Evolutionary conservation across 2,888 invertebrate genomes (phyloP), one percentile per base, ranked within the genome.

Genomic region (Epinotia ramella): DNA sequence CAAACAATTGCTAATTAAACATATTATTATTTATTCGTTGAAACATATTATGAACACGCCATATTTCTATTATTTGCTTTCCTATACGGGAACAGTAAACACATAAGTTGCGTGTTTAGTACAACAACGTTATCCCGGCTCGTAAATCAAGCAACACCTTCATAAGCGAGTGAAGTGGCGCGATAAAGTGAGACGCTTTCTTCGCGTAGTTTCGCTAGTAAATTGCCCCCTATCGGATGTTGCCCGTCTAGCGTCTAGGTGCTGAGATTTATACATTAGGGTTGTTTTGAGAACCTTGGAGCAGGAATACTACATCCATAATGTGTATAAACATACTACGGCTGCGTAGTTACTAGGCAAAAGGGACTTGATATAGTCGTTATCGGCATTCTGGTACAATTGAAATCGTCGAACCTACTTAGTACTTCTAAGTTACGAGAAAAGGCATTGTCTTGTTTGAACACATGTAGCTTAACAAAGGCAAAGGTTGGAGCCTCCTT

Each of bases 71-170:
- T 53, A 56, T 66, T 65, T 65, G 56, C n/a, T 6, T 73, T 13
- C 28, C 46, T 56, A 64, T 49, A 18, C 46, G 28, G 56, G 46
- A 64, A 46, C 73, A 18, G 60, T 56, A 66, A 71, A 71, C 66
- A 70, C 59, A 62, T 67, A 74, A 70, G 46, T 59, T 74, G 69
- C 74, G 70, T 75, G 70, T 71, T 75, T 53, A 66, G 65, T 60
- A 65, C 70, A 82, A 83, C 79, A 82, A 81, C 82, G 81, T 83
- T 82, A 82, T 73, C 71, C 72, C 62, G 81, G 77, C 73, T 73
- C 81, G 75, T 83, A 83, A 83, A 83, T 83, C 81, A 83, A 78
- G 71, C 72, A 79, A 77, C 78, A 76, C 66, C 77, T 78, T 78
- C 78, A 79, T 78, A 79, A 79, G 73, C 73, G 72, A 76, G 72